phyloP scores from a whole-genome alignment of 2,888 invertebrate genomes.

The Andricus quercusramuli region DNA sequence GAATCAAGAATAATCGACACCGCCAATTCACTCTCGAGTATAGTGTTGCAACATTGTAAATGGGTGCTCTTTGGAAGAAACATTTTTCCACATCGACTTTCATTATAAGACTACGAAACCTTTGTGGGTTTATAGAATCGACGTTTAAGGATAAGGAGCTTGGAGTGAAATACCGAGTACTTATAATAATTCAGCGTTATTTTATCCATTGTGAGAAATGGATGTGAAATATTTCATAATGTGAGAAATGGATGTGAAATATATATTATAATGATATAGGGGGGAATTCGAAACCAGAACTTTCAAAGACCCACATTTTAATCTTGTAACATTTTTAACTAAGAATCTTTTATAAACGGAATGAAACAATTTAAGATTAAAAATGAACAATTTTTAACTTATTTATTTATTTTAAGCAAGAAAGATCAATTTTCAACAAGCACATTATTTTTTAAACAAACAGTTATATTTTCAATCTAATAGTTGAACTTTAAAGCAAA shows the following conservation, averaged over 20 bases:
- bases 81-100: constrained; percentile 34
- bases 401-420: no score
- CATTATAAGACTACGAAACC: constrained; percentile 41
- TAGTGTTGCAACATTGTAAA: constrained; percentile 36
- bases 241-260: constrained; percentile 40
- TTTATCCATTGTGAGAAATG: constrained; percentile 39
- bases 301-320: neutral
- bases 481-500: no score
- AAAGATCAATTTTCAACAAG: no score
- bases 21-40: constrained; percentile 26
- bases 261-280: constrained; percentile 29
- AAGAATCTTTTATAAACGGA: no score
- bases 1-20: constrained; percentile 31
- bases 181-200: constrained; percentile 40
- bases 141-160: constrained; percentile 39
- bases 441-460: no score
- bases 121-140: constrained; percentile 41
- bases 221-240: constrained; percentile 41
- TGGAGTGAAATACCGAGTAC: constrained; percentile 34
- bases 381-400: no score
- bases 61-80: constrained; percentile 36
- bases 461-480: no score
- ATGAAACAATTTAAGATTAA: no score
- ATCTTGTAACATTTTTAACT: no score
- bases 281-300: constrained; percentile 20